A percentile compares a stretch with the other conserved stretches of the same genome.
phyloP scores from a whole-genome alignment of 2,797 vertebrate genomes.

The Poecile montanus region DNA sequence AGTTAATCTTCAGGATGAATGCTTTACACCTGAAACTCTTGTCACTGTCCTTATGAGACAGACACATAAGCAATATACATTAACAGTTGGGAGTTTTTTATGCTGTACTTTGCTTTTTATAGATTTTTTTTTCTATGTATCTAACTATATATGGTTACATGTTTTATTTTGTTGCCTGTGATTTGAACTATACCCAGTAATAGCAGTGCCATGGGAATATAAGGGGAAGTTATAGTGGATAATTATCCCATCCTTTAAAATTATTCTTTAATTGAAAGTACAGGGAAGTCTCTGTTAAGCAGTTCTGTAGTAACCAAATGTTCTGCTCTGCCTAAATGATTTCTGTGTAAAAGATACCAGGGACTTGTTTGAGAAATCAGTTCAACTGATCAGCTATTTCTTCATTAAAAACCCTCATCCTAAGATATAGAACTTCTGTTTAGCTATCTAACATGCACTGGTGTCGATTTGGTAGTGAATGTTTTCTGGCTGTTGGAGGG shows the following conservation, averaged over 20 bases:
- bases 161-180: background rate
- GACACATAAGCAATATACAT: background rate
- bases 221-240: background rate
- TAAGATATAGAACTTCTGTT: background rate
- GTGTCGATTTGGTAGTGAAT: background rate
- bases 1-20: background rate
- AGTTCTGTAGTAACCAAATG: background rate
- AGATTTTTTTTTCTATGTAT: background rate
- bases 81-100: background rate
- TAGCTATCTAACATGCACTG: background rate
- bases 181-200: background rate
- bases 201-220: background rate
- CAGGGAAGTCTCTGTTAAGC: background rate
- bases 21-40: background rate
- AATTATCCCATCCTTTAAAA: background rate
- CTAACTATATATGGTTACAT: background rate
- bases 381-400: background rate
- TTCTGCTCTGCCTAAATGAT: background rate
- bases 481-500: background rate
- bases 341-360: background rate
- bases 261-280: background rate
- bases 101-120: background rate
- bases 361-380: background rate
- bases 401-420: background rate
- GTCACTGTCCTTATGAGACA: background rate